These are phyloP conservation scores for Thripadectes ignobilis DNA, from an alignment of 2,797 vertebrate genomes.

Conservation along the genomic window DNA sequence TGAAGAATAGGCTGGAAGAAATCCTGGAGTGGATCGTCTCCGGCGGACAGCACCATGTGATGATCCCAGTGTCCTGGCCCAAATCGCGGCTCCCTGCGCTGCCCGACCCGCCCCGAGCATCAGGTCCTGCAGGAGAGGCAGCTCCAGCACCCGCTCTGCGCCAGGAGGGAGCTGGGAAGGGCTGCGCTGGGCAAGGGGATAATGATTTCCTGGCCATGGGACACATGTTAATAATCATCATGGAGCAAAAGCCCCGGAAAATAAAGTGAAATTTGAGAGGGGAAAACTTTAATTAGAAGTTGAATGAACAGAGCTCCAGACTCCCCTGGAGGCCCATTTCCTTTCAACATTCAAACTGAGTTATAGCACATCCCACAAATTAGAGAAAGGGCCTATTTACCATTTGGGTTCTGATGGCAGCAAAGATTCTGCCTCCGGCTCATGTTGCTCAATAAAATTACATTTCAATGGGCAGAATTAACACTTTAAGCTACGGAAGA, in stretches of 20 bases:
- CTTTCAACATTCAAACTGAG: constrained; percentile 69
- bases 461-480: constrained; percentile 49
- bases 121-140: neutral
- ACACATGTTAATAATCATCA: constrained; percentile 70
- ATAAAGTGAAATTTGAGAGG: constrained; percentile 71
- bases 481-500: neutral
- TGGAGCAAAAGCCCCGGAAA: constrained; percentile 67
- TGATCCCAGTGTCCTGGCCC: fast-evolving
- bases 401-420: constrained; percentile 43
- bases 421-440: constrained; percentile 40
- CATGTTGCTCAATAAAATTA: constrained; percentile 44
- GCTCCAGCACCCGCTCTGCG: neutral
- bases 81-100: neutral
- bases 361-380: constrained; percentile 67
- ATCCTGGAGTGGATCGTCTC: constrained; percentile 80
- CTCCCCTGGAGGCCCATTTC: constrained; percentile 69
- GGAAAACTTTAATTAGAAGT: constrained; percentile 73
- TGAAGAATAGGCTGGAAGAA: constrained; percentile 71
- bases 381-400: constrained; percentile 60
- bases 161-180: neutral
- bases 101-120: neutral
- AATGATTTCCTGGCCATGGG: constrained; percentile 41
- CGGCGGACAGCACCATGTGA: neutral
- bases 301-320: constrained; percentile 62
- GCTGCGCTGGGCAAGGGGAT: neutral